Conservation (phyloP, 2,113 vertebrate genomes). For the Planiliza haematocheilus region DNA sequence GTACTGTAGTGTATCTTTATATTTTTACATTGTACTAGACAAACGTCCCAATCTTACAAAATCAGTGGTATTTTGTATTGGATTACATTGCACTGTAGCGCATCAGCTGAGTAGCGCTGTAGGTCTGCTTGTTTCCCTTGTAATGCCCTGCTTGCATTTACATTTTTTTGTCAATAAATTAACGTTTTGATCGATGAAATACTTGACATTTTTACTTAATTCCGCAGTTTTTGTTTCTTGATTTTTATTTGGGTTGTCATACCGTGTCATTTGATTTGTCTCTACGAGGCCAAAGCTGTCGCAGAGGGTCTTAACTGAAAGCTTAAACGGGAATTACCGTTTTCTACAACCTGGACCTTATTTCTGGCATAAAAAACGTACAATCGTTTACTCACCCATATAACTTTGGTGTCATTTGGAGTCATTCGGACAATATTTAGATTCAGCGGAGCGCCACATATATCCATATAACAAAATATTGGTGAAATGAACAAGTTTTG, state of each 20-base stretch:
- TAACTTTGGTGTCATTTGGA: too few relatives aligned
- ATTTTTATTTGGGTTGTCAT: neutral
- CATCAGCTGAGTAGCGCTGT: too few relatives aligned
- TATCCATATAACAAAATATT: too few relatives aligned
- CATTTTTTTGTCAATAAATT: neutral
- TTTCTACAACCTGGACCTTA: too few relatives aligned
- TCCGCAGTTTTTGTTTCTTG: neutral
- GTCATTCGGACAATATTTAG: too few relatives aligned
- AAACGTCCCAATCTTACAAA: neutral
- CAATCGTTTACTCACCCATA: too few relatives aligned
- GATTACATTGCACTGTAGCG: neutral
- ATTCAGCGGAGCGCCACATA: too few relatives aligned
- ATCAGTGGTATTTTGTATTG: conserved; percentile 1
- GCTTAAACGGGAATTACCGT: too few relatives aligned
- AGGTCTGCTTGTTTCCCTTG: too few relatives aligned
- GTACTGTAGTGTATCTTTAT: conserved; percentile 22
- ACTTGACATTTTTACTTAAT: neutral
- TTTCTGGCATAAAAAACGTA: too few relatives aligned
- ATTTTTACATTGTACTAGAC: neutral
- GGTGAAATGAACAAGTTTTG: too few relatives aligned
- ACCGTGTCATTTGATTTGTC: neutral
- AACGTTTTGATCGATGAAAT: neutral
- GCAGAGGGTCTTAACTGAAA: too few relatives aligned
- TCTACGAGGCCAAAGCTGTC: neutral
- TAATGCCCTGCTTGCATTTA: conserved; percentile 6